These are phyloP conservation scores for Sarotherodon lohbergeri DNA, from an alignment of 2,113 vertebrate species.

Conservation along the genomic window DNA sequence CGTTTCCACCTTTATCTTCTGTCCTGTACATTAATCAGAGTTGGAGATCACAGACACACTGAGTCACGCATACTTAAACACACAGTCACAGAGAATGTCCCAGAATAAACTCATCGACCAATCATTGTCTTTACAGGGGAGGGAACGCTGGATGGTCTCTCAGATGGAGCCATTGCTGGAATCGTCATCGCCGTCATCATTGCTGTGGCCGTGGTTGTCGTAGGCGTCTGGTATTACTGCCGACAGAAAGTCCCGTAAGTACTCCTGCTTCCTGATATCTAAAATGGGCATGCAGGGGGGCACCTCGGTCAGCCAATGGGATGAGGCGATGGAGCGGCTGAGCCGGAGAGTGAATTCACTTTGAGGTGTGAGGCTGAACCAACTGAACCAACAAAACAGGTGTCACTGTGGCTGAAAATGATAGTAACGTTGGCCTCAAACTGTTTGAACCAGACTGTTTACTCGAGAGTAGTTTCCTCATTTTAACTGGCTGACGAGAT, in stretches of 20 bases:
- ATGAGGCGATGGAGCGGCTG: neutral
- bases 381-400: neutral
- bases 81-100: fast-evolving
- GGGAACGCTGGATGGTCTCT: slow-evolving; percentile 34
- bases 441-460: neutral
- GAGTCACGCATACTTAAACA: neutral
- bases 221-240: slow-evolving; percentile 31
- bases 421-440: neutral
- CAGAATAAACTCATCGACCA: neutral
- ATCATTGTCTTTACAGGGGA: slow-evolving; percentile 1
- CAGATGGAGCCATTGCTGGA: slow-evolving; percentile 69
- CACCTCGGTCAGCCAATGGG: too few relatives aligned
- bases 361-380: neutral
- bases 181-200: slow-evolving; percentile 69
- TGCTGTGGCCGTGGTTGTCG: neutral
- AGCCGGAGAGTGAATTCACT: neutral
- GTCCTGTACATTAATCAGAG: neutral
- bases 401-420: neutral
- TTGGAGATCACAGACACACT: neutral
- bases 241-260: slow-evolving; percentile 69
- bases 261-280: neutral
- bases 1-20: neutral
- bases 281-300: neutral
- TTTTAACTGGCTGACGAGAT: neutral
- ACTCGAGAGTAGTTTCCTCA: neutral